phyloP scores from a whole-genome alignment of 2,797 vertebrate genomes.

The Mus minutoides region DNA sequence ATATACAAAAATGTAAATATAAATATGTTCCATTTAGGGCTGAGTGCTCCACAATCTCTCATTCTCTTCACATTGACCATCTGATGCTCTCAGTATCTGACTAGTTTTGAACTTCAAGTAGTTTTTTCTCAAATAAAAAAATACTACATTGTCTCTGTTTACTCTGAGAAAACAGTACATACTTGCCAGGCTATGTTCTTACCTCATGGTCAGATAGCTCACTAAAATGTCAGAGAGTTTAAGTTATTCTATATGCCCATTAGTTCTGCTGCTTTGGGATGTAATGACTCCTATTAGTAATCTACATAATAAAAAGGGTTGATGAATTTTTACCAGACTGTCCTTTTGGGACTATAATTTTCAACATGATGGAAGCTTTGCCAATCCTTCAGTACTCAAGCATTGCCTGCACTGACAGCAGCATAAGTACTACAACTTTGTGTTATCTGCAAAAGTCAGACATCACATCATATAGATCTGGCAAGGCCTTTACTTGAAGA shows the following conservation, averaged over 20 bases:
- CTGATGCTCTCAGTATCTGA: not conserved
- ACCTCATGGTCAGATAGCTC: conserved; percentile 64
- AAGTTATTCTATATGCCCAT: conserved; percentile 69
- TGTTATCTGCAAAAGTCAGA: conserved; percentile 47
- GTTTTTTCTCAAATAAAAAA: conserved; percentile 54
- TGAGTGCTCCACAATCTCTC: not conserved
- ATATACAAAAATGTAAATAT: not conserved
- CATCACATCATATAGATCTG: conserved; percentile 7
- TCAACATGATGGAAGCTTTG: conserved; percentile 59
- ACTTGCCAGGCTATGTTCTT: conserved; percentile 49
- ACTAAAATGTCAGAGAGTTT: conserved; percentile 66
- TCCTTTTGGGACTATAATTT: conserved; percentile 76
- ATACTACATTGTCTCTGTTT: conserved; percentile 10
- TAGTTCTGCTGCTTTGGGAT: conserved; percentile 76
- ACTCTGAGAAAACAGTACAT: conserved; percentile 55
- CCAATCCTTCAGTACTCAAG: not conserved
- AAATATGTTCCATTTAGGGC: not conserved
- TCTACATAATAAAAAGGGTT: conserved; percentile 73
- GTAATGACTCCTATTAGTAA: conserved; percentile 73
- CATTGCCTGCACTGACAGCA: conserved; percentile 52
- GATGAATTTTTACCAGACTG: conserved; percentile 72
- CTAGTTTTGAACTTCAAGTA: conserved; percentile 41
- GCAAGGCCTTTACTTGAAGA: conserved; percentile 30
- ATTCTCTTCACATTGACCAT: not conserved
- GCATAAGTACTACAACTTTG: conserved; percentile 1